phyloP scores from a whole-genome alignment of 2,797 vertebrate genomes.

The Schizopygopsis pylzovi region DNA sequence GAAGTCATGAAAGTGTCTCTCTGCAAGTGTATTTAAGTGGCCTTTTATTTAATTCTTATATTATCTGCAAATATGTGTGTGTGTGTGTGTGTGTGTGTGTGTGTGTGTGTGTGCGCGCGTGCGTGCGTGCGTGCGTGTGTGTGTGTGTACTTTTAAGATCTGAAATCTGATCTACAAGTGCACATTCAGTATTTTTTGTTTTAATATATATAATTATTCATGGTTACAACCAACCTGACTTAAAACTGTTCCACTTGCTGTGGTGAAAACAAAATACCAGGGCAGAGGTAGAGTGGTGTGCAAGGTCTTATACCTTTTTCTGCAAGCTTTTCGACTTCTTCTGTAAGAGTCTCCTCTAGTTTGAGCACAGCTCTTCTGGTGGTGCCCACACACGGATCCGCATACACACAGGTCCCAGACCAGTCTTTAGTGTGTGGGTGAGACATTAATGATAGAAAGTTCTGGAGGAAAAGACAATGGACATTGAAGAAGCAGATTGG shows the following conservation, averaged over 20 bases:
- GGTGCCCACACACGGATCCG: constrained; percentile 74
- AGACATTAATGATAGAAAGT: constrained; percentile 73
- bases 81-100: too few relatives aligned
- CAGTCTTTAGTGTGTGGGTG: constrained; percentile 77
- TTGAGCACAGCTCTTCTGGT: constrained; percentile 75
- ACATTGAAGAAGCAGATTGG: neutral
- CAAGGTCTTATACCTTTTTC: constrained; percentile 69
- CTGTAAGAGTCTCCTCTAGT: constrained; percentile 68
- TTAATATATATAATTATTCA: neutral
- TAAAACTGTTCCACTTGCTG: neutral
- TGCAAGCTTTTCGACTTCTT: constrained; percentile 73
- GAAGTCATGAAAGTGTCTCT: too few relatives aligned
- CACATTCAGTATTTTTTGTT: neutral
- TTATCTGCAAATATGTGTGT: too few relatives aligned
- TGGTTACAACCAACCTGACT: neutral
- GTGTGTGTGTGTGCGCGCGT: too few relatives aligned
- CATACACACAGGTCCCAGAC: constrained; percentile 75
- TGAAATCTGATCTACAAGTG: too few relatives aligned
- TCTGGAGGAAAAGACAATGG: constrained; percentile 65
- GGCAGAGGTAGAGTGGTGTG: neutral
- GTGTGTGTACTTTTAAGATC: too few relatives aligned
- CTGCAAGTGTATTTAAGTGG: too few relatives aligned
- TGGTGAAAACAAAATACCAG: neutral
- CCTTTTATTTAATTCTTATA: too few relatives aligned
- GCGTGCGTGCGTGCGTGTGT: too few relatives aligned